Base-by-base conservation (phyloP, 1,140 invertebrate species). In the Asbolus verrucosus region DNA sequence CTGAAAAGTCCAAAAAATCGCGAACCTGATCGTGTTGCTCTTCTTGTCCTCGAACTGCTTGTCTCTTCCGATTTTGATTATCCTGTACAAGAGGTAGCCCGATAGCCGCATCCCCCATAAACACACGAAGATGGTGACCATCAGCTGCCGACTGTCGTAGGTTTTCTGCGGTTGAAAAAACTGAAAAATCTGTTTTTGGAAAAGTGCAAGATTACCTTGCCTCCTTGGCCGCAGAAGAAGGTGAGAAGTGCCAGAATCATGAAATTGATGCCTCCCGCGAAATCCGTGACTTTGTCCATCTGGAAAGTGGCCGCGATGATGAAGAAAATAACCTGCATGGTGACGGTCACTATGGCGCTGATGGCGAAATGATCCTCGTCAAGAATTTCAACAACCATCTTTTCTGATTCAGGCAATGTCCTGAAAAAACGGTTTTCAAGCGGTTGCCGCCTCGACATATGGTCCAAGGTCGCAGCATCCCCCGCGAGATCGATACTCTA, bases 1-100 rank as follows among this genome's bases (percentile, higher is more conserved):
- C 86, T 94, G 94, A 82, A 96, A 96, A 0, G 91, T 94, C 89
- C 94, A 97, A 81, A 96, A 96, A 0, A 94, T 89, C 15, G 92
- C 93, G 81, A 95, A 96, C 72, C 92, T 85, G 19, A 95, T 89
- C 2, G 92, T 88, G 77, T 95, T 96, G 70, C 92, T 92, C 67
- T 91, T 87, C 68, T 91, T 91, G 82, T 96, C 94, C 77, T 95
- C 93, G 79, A 96, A 96, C 75, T 93, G 87, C 73, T 94, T 93
- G 80, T 97, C 94, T 76, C 94, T 87, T 9, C 94, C 94, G 72
- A 96, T 92, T 83, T 94, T 93, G 19, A 95, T 85, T 68, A 96
- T 94, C 70, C 95, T 86, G 80, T 95, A 96, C 1, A 96, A 83
- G 0, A 97, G 85, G 80, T 96, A 97, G 6, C 88, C 89, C 1